Evolutionary conservation across 2,113 vertebrate species (phyloP).

Genomic region (Malurus elegans): DNA sequence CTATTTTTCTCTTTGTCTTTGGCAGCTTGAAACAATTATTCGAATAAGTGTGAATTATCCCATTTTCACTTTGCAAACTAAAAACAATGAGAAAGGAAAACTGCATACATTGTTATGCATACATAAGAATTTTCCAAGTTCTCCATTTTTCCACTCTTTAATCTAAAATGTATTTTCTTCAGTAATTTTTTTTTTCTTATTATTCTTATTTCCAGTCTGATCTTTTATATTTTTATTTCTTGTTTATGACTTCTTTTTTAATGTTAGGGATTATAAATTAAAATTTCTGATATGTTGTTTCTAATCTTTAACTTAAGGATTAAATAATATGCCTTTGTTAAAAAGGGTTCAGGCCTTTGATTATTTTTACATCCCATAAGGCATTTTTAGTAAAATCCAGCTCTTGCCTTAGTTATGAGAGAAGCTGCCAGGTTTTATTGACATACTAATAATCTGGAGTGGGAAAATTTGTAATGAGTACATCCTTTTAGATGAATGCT

Average conservation of each 20-base stretch:
- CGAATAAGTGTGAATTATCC: background rate
- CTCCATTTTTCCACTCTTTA: background rate
- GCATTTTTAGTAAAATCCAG: background rate
- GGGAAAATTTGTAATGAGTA: slow-evolving; percentile 41
- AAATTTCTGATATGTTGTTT: background rate
- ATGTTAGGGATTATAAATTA: background rate
- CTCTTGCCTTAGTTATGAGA: slow-evolving; percentile 2
- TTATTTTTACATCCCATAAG: background rate
- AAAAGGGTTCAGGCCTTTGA: background rate
- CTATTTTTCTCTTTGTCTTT: background rate
- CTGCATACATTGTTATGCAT: background rate
- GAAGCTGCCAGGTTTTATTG: slow-evolving; percentile 11
- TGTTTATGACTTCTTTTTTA: background rate
- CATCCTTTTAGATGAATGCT: slow-evolving; percentile 42
- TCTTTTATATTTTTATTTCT: background rate
- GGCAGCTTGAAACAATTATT: background rate
- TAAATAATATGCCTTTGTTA: background rate
- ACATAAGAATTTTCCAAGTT: background rate
- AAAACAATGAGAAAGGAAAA: background rate
- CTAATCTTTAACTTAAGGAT: background rate
- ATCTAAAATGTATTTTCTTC: background rate
- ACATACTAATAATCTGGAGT: background rate
- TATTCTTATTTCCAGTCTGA: background rate
- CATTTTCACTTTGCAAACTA: background rate
- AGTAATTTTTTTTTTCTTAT: background rate